Base-by-base conservation (phyloP, 2,888 invertebrate species). In the Psylliodes chrysocephalus region DNA sequence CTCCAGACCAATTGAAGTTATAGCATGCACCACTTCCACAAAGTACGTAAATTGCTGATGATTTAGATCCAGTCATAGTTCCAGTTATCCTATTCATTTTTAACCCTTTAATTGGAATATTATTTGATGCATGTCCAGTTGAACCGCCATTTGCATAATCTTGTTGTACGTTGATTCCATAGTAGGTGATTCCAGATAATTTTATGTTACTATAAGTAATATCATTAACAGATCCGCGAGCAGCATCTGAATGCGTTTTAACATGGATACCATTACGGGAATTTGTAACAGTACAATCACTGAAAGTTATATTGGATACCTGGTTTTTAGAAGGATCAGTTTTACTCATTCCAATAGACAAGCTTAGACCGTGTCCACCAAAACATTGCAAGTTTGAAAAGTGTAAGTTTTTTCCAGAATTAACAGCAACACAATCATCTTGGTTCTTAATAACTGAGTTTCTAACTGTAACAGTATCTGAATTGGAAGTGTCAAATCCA, bases 341-440 rank as follows among this genome's bases (percentile, higher is more conserved):
- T 19, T 47, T 46, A 46, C 64, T 69, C 44, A 61, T 57, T 1
- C 72, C 72, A 7, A 72, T 68, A 0, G 72, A 72, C 28, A 72
- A 64, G 57, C 72, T 72, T 14, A 72, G 55, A 8, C 72, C 72
- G 55, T 72, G 72, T 19, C 72, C 69, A 38, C 72, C 72, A 15
- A 54, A 60, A 63, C 72, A 72, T 3, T 57, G 51, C 2, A 72
- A 15, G n/a, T 67, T 67, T 1, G 44, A 6, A 54, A 72, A 67
- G 3, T 54, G 7, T 25, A 67, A 38, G 53, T 68, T 59, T 6
- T 54, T 65, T 25, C 72, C 72, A 28, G 65, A 67, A 44, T 71
- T 71, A 1, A 72, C 56, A 6, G 68, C 72, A 0, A 72, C 63
- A 30, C 72, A 72, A 25, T 72, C 72, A 44, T 72, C 72, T 63